These are phyloP conservation scores for Ichneumoninae sp. DNA, from an alignment of 2,888 invertebrate genomes.

Conservation along the genomic window DNA sequence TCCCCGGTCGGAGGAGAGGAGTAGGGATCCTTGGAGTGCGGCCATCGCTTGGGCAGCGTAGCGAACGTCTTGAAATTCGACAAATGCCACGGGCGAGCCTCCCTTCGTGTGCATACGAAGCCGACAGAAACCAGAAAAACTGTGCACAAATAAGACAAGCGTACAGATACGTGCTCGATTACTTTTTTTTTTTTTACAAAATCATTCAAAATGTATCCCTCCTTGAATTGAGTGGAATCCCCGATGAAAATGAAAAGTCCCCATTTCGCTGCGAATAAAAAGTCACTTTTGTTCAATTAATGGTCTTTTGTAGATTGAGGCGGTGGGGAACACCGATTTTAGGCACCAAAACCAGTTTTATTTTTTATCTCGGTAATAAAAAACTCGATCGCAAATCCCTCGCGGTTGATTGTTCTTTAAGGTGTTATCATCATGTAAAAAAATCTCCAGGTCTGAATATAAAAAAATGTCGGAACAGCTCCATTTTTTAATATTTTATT, in stretches of 20 bases:
- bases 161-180: constrained; percentile 71
- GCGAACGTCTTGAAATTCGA: constrained; percentile 97
- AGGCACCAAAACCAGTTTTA: background rate
- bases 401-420: background rate
- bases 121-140: constrained; percentile 99
- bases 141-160: constrained; percentile 88
- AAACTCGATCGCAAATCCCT: background rate
- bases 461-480: background rate
- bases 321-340: background rate
- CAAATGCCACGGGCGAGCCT: constrained; percentile 98
- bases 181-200: constrained; percentile 25
- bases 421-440: background rate
- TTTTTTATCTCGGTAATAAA: background rate
- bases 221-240: background rate
- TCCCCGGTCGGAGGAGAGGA: constrained; percentile 97
- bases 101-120: constrained; percentile 97
- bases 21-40: constrained; percentile 97
- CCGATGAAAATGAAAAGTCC: constrained; percentile 5
- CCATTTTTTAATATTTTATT: background rate
- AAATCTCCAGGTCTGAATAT: background rate
- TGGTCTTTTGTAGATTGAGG: background rate
- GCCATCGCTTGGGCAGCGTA: constrained; percentile 97
- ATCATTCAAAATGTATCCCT: constrained; percentile 5
- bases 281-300: background rate
- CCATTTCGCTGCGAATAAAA: background rate